These are phyloP conservation scores for Zoroaster sp. DNA, from an alignment of 53 echinoderm and acorn worm genomes.

Conservation along the genomic window DNA sequence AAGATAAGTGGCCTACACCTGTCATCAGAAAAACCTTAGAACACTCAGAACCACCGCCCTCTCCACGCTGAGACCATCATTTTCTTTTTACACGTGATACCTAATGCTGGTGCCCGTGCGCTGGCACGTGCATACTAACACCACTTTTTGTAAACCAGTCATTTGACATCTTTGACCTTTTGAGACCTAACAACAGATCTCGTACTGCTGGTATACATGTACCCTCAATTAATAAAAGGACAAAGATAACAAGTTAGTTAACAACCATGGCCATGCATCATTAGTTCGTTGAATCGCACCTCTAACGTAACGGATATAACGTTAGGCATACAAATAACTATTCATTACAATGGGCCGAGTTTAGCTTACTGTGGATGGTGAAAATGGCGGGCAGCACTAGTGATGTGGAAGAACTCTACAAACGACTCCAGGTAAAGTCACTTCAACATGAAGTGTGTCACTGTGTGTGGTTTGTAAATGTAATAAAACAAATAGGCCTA, in stretches of 20 bases:
- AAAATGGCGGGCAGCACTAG: conserved; percentile 20
- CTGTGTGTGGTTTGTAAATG: too few species aligned
- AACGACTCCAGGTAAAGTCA: conserved; percentile 18
- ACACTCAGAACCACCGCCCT: too few species aligned
- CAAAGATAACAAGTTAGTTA: background rate
- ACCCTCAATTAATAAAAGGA: background rate
- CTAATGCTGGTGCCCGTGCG: too few species aligned
- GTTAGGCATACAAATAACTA: background rate
- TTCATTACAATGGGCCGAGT: background rate
- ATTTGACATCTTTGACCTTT: background rate
- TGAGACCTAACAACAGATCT: conserved; percentile 9
- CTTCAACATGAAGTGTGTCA: background rate
- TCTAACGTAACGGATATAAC: background rate
- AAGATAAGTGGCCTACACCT: too few species aligned
- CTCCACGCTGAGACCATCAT: too few species aligned
- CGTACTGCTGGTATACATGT: background rate
- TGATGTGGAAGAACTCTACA: conserved; percentile 27
- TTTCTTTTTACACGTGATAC: too few species aligned
- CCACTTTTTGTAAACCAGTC: too few species aligned
- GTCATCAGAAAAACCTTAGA: too few species aligned
- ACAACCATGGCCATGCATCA: too few species aligned
- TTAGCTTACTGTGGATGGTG: background rate
- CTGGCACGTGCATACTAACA: too few species aligned
- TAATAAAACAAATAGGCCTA: background rate
- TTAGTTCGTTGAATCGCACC: background rate